These are phyloP conservation scores for Cybosia mesomella DNA, from an alignment of 2,888 invertebrate species.

Conservation along the genomic window DNA sequence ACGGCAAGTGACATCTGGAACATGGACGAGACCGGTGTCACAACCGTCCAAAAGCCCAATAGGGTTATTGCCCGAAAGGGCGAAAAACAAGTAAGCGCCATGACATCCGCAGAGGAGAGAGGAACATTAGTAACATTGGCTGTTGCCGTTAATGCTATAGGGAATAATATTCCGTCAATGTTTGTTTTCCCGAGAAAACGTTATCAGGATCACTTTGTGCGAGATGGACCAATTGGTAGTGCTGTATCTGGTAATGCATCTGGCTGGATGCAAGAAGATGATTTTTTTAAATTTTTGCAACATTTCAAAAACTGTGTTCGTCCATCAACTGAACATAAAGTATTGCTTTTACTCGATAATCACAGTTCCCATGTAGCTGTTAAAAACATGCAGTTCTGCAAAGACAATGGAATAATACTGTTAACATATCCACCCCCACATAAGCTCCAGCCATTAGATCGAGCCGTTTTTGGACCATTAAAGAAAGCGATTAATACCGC, in stretches of 20 bases:
- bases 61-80: neutral
- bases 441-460: constrained; percentile 5
- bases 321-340: too few relatives aligned
- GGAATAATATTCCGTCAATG: constrained; percentile 8
- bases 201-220: neutral
- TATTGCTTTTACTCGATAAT: too few relatives aligned
- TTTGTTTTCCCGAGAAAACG: neutral
- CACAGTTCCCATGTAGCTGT: too few relatives aligned
- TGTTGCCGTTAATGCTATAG: neutral
- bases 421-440: neutral
- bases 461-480: neutral
- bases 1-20: too few relatives aligned
- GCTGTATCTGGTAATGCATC: neutral
- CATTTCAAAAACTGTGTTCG: neutral
- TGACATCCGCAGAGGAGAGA: neutral
- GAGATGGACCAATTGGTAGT: neutral
- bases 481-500: constrained; percentile 4
- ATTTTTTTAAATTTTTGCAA: neutral
- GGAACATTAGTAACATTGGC: neutral
- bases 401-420: too few relatives aligned
- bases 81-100: neutral
- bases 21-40: neutral
- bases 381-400: too few relatives aligned
- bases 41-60: neutral
- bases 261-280: neutral